Evolutionary conservation across 2,888 invertebrate genomes (phyloP).

Genomic region (Mesorhabditis spiculigera): DNA sequence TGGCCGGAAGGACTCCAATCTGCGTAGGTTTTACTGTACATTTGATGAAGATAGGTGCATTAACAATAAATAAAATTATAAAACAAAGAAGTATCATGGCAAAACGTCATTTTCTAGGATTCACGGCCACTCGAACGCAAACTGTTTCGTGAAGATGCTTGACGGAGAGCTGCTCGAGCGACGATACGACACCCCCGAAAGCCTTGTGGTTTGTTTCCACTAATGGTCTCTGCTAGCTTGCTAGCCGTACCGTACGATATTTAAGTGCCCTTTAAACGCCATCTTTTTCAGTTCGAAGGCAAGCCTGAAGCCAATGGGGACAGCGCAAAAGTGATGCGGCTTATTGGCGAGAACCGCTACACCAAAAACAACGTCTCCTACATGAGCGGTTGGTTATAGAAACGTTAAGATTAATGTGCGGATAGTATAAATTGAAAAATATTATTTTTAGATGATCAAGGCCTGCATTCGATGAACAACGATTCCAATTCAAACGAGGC

Average conservation of each 20-base stretch:
- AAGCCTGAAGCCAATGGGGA: background rate
- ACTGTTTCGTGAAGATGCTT: background rate
- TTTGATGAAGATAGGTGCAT: no score
- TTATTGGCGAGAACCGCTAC: conserved; percentile 68
- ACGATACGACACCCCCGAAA: background rate
- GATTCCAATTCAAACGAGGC: conserved; percentile 80
- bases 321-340: no score
- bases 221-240: background rate
- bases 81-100: no score
- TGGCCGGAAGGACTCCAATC: background rate
- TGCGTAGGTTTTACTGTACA: background rate
- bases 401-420: background rate
- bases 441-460: conserved; percentile 75
- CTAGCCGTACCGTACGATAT: no score
- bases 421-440: background rate
- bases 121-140: conserved; percentile 1
- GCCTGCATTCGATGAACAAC: conserved; percentile 92
- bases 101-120: background rate
- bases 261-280: no score
- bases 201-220: background rate
- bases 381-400: conserved; percentile 76
- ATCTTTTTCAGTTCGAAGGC: background rate
- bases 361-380: conserved; percentile 80
- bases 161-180: background rate
- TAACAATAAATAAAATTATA: no score